phyloP scores from a whole-genome alignment of 2,888 invertebrate species.

The Apamea crenata region DNA sequence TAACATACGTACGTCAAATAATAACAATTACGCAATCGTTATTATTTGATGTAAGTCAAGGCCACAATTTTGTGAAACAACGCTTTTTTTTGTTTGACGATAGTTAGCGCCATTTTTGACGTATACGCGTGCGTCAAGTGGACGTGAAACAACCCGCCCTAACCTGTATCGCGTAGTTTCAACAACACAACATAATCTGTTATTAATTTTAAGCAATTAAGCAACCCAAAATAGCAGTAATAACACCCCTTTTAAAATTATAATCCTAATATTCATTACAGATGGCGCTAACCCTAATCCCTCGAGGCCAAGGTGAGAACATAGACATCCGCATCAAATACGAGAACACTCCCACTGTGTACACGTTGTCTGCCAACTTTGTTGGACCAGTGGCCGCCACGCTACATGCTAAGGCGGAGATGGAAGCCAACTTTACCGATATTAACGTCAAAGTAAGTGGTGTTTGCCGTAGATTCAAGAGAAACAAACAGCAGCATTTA shows the following conservation, averaged over 20 bases:
- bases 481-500: background rate
- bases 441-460: conserved; percentile 79
- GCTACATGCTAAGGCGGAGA: conserved; percentile 77
- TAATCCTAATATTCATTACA: conserved; percentile 57
- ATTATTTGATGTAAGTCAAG: too few species aligned
- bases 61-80: too few species aligned
- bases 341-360: conserved; percentile 70
- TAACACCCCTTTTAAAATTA: background rate
- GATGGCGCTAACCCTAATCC: conserved; percentile 80
- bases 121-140: too few species aligned
- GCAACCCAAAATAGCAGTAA: background rate
- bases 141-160: too few species aligned
- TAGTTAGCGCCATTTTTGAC: too few species aligned
- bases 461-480: background rate
- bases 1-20: too few species aligned
- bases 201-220: too few species aligned
- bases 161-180: too few species aligned
- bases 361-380: conserved; percentile 79
- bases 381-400: conserved; percentile 78
- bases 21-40: too few species aligned
- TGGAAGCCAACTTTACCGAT: conserved; percentile 81
- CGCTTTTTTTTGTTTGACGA: too few species aligned
- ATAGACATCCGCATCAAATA: conserved; percentile 80
- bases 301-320: conserved; percentile 81
- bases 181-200: too few species aligned